phyloP scores from a whole-genome alignment of 2,113 vertebrate species.

The Uria lomvia region DNA sequence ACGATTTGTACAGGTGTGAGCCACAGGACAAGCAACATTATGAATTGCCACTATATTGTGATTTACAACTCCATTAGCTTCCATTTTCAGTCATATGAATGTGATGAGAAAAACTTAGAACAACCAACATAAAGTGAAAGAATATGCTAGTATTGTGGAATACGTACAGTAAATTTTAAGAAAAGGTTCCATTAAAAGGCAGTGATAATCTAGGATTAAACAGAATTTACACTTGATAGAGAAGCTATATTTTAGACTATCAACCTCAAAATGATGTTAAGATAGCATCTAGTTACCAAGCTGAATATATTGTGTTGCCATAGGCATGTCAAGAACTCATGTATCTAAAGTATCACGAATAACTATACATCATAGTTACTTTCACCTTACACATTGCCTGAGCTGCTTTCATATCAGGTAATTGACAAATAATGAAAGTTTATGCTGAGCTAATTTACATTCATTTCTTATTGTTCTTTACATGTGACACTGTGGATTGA shows the following conservation, averaged over 20 bases:
- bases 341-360: neutral
- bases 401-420: neutral
- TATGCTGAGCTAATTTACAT: neutral
- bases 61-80: neutral
- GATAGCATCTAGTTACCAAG: neutral
- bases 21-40: neutral
- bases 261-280: neutral
- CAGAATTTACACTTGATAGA: neutral
- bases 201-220: neutral
- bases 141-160: neutral
- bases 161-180: neutral
- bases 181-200: neutral
- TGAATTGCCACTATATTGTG: neutral
- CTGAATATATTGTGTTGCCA: neutral
- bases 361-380: neutral
- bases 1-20: neutral
- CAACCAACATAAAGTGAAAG: neutral
- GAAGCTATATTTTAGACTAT: neutral
- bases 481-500: neutral
- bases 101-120: neutral
- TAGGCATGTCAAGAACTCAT: neutral
- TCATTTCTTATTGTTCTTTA: neutral
- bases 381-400: neutral
- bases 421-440: neutral
- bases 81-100: neutral